Base-by-base conservation (phyloP, 2,797 vertebrate genomes). In the Ctenopoma multispine region DNA sequence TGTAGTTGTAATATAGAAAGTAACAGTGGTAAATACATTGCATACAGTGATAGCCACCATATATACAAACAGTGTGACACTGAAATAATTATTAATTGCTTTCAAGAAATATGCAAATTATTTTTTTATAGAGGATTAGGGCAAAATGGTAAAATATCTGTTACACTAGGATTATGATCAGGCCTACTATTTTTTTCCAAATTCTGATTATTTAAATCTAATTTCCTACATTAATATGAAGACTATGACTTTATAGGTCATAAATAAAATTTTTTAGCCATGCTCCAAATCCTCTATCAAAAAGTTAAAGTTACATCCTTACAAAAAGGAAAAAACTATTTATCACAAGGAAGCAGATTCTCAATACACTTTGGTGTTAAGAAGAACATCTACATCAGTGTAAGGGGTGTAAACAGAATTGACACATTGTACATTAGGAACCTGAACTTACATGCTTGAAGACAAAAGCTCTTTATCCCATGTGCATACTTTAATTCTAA, bases 1-100 rank as follows among this genome's bases (percentile, higher is more conserved):
- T 66, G 56, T 53, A 68, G 58, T 43, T 47, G 24, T 73, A 58
- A 12, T 73, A 58, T 17, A 55, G 15, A 69, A 57, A 69, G 18
- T 44, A 56, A 63, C 13, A 60, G 55, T 74, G 27, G 57, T 75
- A 59, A 62, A 79, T 61, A 55, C 50, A 80, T 20, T 60, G 5
- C 78, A 64, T 65, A 73, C 55, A 81, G 69, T 74, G 59, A 54
- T 53, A 62, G 55, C 36, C 10, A 38, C 12, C 36, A 13, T 38
- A 38, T 43, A 60, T 48, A 70, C 48, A 67, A 23, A 64, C 23
- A 59, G 6, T 48, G 23, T 57, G 43, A 7, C 17, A 43, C 15
- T 43, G 17, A 5, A 43, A 18, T 18, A 7, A 43, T 43, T 17
- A 18, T 7, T 38, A 13, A 49, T 53, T 69, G 69, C 47, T 44